Conservation (phyloP, 2,797 vertebrate species). For the Otolemur crassicaudatus region DNA sequence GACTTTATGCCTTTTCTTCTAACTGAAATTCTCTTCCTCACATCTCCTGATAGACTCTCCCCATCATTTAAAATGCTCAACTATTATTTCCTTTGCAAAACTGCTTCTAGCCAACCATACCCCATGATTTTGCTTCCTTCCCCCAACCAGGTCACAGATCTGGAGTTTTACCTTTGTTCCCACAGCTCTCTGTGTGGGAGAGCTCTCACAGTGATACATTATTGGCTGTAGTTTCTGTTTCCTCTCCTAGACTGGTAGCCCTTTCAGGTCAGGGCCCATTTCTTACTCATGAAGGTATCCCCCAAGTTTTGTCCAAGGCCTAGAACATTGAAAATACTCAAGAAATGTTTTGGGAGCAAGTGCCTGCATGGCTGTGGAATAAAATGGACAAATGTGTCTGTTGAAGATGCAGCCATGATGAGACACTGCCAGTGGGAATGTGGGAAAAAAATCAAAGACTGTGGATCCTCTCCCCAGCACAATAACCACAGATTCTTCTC, state of each 20-base stretch:
- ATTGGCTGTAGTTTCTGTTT: background rate
- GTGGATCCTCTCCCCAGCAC: background rate
- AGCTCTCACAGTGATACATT: background rate
- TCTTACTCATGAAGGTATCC: background rate
- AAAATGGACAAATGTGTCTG: background rate
- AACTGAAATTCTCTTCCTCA: background rate
- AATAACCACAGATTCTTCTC: background rate
- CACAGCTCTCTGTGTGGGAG: background rate
- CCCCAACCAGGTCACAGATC: background rate
- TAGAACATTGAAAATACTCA: background rate
- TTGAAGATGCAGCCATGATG: background rate
- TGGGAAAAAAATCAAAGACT: background rate
- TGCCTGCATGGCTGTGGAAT: background rate
- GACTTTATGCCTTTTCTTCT: background rate
- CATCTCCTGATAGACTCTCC: background rate
- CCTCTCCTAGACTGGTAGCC: background rate
- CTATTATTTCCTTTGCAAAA: background rate
- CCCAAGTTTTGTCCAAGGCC: background rate
- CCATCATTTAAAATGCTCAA: background rate
- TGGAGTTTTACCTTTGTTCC: background rate
- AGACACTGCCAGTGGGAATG: background rate
- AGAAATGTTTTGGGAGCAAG: conserved; percentile 1
- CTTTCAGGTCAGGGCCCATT: conserved; percentile 5
- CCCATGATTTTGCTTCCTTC: background rate
- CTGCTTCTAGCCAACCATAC: background rate